Percentiles rank a stretch among this genome's conserved stretches.
Conservation (phyloP, 2,797 vertebrate genomes). For the Enteromius paludinosus region DNA sequence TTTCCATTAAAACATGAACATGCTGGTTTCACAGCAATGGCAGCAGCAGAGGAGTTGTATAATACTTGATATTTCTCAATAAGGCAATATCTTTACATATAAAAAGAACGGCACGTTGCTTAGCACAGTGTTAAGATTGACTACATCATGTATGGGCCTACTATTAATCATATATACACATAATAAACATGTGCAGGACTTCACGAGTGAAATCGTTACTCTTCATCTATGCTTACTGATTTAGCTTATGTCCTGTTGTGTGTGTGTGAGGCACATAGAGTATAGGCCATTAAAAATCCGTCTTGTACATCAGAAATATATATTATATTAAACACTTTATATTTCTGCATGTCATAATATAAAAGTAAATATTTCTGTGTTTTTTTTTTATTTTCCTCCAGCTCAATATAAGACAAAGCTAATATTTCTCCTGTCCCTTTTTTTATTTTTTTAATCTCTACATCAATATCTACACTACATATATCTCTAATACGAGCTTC, state of each 20-base stretch:
- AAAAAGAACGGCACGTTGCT: constrained; percentile 44
- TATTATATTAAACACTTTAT: background rate
- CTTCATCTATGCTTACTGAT: constrained; percentile 1
- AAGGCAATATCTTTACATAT: constrained; percentile 47
- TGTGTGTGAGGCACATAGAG: constrained; percentile 26
- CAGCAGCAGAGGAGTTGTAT: constrained; percentile 59
- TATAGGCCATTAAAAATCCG: background rate
- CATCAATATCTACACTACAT: background rate
- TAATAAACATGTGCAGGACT: constrained; percentile 25
- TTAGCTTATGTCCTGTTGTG: constrained; percentile 30
- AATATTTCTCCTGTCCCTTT: constrained; percentile 29
- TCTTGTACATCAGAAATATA: background rate
- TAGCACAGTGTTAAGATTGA: constrained; percentile 35
- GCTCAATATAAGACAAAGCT: constrained; percentile 10
- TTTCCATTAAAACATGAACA: constrained; percentile 68
- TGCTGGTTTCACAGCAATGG: constrained; percentile 67
- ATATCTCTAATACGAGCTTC: constrained; percentile 5
- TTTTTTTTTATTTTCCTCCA: background rate
- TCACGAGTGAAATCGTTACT: constrained; percentile 18
- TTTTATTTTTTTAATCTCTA: background rate
- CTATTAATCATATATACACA: constrained; percentile 9
- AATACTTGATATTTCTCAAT: constrained; percentile 46
- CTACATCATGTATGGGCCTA: constrained; percentile 9
- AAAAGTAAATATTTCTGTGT: background rate
- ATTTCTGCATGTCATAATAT: constrained; percentile 8